phyloP scores from a whole-genome alignment of 1,140 invertebrate genomes.

The Cydia pomonella region DNA sequence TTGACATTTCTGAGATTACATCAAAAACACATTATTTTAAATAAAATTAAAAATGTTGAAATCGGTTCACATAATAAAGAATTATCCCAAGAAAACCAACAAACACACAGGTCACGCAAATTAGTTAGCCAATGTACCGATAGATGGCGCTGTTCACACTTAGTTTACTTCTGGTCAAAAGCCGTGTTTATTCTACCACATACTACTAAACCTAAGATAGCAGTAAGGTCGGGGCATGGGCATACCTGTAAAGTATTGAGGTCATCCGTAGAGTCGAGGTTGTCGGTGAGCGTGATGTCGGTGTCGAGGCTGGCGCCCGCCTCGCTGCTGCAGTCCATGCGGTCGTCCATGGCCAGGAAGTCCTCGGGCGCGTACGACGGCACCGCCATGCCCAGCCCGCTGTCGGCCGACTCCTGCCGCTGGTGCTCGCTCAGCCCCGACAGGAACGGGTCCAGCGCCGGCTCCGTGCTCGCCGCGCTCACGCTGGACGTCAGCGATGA shows the following conservation, averaged over 20 bases:
- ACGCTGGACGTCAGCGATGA: slow-evolving; percentile 77
- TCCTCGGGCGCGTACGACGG: slow-evolving; percentile 94
- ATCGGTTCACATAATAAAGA: no score
- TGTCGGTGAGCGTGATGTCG: slow-evolving; percentile 73
- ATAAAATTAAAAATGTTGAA: no score
- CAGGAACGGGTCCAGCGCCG: slow-evolving; percentile 90
- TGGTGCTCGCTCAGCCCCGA: slow-evolving; percentile 90
- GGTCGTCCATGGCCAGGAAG: slow-evolving; percentile 94
- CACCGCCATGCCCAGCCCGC: slow-evolving; percentile 92
- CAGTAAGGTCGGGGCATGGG: slow-evolving; percentile 52
- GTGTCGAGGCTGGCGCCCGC: slow-evolving; percentile 71
- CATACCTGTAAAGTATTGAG: slow-evolving; percentile 90
- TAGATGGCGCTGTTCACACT: no score
- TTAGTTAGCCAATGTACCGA: no score
- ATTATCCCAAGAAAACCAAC: no score
- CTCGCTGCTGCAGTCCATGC: slow-evolving; percentile 90
- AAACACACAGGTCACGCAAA: no score
- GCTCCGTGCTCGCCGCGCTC: slow-evolving; percentile 72
- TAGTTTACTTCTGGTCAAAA: no score
- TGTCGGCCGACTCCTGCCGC: slow-evolving; percentile 95
- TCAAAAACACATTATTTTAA: no score
- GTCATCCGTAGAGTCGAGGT: slow-evolving; percentile 92
- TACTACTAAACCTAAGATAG: no score
- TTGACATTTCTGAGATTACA: no score
- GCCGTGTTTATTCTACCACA: no score